A percentile compares a stretch with the other conserved stretches of the same genome.
phyloP scores from a whole-genome alignment of 1,140 invertebrate species.

The Acyrthosiphon pisum region DNA sequence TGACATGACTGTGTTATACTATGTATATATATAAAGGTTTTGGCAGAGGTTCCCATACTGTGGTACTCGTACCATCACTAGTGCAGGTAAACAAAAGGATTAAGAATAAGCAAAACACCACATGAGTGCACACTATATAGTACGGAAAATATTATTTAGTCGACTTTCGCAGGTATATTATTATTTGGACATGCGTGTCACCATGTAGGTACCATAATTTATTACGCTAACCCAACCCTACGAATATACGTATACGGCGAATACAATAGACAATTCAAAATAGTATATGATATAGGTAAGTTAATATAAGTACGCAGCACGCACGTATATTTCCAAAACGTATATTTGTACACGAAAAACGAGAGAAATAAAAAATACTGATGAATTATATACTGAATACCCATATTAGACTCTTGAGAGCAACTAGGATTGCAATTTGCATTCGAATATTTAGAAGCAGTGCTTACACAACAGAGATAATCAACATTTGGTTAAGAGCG shows the following conservation, averaged over 20 bases:
- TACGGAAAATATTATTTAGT: too few species aligned
- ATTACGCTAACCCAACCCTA: too few species aligned
- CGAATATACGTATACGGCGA: too few species aligned
- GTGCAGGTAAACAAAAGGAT: too few species aligned
- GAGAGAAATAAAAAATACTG: not conserved
- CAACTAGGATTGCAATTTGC: not conserved
- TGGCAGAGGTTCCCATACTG: not conserved
- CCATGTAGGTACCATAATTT: not conserved
- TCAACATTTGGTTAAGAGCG: not conserved
- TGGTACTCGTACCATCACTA: not conserved
- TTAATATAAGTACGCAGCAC: not conserved
- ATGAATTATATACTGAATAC: too few species aligned
- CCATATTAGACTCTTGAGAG: not conserved
- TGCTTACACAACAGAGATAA: not conserved
- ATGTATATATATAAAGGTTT: too few species aligned
- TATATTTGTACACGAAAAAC: not conserved
- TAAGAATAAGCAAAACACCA: too few species aligned
- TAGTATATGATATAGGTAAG: not conserved
- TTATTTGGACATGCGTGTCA: too few species aligned
- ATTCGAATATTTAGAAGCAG: not conserved
- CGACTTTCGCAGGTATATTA: not conserved
- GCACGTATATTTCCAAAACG: not conserved
- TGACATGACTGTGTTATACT: not conserved
- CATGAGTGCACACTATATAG: too few species aligned
- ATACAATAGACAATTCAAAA: not conserved